Evolutionary conservation across 2,888 invertebrate species (phyloP).

Genomic region (Pandemis heparana): DNA sequence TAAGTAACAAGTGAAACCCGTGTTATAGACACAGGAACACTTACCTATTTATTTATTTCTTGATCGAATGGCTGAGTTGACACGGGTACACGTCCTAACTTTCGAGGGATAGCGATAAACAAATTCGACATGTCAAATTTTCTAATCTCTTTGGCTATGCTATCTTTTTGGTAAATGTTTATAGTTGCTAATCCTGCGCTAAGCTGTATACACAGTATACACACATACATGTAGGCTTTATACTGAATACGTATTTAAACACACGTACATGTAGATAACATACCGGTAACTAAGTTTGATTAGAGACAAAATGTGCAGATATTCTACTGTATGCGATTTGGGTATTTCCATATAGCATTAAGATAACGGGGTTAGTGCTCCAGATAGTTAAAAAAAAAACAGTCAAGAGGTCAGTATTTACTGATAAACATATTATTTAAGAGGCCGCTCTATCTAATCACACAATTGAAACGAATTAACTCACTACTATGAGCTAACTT

Average conservation of each 20-base stretch:
- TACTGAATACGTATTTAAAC: not conserved
- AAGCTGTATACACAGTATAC: not conserved
- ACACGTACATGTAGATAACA: not conserved
- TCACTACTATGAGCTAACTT: too few relatives aligned
- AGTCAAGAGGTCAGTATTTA: conserved; percentile 16
- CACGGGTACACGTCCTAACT: too few relatives aligned
- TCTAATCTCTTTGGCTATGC: not conserved
- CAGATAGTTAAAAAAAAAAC: conserved; percentile 12
- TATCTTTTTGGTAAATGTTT: conserved; percentile 2
- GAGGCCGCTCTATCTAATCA: not conserved
- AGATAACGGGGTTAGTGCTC: conserved; percentile 3
- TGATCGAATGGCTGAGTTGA: too few relatives aligned
- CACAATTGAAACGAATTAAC: too few relatives aligned
- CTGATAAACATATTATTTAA: conserved; percentile 15
- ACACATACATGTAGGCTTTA: too few relatives aligned
- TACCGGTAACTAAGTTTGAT: too few relatives aligned
- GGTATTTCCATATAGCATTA: not conserved
- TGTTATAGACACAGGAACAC: too few relatives aligned
- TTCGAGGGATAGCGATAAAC: too few relatives aligned
- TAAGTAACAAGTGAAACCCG: too few relatives aligned
- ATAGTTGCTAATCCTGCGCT: not conserved
- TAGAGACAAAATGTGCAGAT: not conserved
- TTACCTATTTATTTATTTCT: too few relatives aligned
- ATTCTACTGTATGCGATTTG: not conserved
- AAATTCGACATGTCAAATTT: too few relatives aligned